Percentiles rank a stretch among this genome's conserved stretches.
phyloP scores from a whole-genome alignment of 1,140 invertebrate species.

The Brachionus rotundiformis region DNA sequence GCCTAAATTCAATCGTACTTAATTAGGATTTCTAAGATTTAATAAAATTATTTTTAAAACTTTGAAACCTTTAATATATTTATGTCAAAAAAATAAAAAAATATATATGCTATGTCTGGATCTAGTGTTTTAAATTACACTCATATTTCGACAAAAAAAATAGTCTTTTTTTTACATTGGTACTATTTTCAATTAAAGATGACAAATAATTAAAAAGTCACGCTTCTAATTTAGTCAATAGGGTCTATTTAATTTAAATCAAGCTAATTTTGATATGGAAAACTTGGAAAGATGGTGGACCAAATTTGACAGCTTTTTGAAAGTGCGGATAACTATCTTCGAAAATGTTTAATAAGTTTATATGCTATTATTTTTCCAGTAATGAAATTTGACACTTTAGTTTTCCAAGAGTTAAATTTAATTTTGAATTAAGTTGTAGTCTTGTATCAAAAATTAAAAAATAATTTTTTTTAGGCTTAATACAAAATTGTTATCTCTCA shows the following conservation, averaged over 20 bases:
- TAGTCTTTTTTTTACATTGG: neutral
- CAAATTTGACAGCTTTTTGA: too few species aligned
- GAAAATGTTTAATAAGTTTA: too few species aligned
- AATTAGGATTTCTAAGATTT: neutral
- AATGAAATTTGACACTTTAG: neutral
- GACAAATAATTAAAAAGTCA: neutral
- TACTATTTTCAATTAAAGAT: neutral
- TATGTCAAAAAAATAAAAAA: neutral
- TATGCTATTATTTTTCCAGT: neutral
- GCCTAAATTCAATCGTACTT: neutral
- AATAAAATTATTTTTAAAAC: conserved; percentile 19
- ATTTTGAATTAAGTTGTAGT: neutral
- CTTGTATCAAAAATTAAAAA: neutral
- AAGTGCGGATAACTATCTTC: too few species aligned
- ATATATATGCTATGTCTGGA: neutral
- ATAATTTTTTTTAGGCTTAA: neutral
- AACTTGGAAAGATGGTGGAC: too few species aligned
- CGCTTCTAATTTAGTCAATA: too few species aligned
- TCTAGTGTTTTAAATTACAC: neutral
- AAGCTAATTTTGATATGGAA: too few species aligned
- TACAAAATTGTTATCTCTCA: neutral
- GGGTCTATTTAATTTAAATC: too few species aligned
- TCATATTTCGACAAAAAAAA: neutral
- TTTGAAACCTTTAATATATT: neutral
- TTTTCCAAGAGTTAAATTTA: neutral